Evolutionary conservation across 92 coral and sea anemone species (phyloP).

Genomic region (Blastomussa wellsi): DNA sequence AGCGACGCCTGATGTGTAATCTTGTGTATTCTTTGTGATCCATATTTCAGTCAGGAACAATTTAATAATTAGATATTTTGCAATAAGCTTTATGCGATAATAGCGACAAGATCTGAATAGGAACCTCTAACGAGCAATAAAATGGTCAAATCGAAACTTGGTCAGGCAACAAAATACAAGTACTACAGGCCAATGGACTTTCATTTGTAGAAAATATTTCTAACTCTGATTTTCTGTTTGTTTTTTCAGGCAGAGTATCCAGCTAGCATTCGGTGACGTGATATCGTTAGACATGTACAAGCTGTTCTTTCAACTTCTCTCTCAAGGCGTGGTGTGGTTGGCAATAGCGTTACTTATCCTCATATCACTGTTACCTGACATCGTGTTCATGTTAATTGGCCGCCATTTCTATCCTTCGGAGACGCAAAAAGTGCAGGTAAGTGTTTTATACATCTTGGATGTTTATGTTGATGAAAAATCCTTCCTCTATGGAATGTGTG

Average conservation of each 20-base stretch:
- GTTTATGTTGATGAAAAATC: neutral
- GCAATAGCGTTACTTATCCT: constrained; percentile 66
- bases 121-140: neutral
- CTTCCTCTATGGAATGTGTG: neutral
- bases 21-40: neutral
- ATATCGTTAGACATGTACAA: constrained; percentile 78
- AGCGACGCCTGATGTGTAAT: neutral
- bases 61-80: neutral
- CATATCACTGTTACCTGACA: constrained; percentile 77
- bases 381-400: constrained; percentile 75
- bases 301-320: constrained; percentile 70
- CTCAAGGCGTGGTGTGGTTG: constrained; percentile 80
- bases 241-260: constrained; percentile 70
- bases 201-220: neutral
- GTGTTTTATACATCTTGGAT: neutral
- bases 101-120: neutral
- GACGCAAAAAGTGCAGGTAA: constrained; percentile 94
- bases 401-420: constrained; percentile 83
- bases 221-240: neutral
- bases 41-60: neutral
- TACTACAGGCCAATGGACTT: neutral
- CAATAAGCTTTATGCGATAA: neutral
- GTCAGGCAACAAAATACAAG: neutral
- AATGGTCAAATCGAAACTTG: no score
- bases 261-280: constrained; percentile 49